Evolutionary conservation across 2,797 vertebrate genomes (phyloP), one percentile per base, ranked within the genome.

Genomic region (Characodon lateralis): DNA sequence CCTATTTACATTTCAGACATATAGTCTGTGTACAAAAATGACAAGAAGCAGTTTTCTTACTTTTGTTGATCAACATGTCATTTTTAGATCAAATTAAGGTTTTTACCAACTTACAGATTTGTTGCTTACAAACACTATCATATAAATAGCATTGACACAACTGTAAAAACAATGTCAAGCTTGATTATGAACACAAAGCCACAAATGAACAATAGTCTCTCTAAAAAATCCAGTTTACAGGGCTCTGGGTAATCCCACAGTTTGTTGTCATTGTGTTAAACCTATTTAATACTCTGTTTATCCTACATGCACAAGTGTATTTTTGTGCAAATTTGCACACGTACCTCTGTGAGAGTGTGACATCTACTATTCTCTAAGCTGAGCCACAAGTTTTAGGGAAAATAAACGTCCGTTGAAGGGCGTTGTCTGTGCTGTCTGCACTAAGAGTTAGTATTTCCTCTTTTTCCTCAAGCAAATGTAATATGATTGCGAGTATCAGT

Each of bases 331-430:
- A 48, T 65, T 68, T 43, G 22, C 1, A 1, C 35, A 50, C 3
- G 22, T 22, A 56, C 51, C 31, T 78, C 69, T 58, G 76, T 80
- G 87, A 76, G 80, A 86, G 85, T 72, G 79, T 88, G 71, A 90
- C 87, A 90, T 86, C 86, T 73, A 90, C 91, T 77, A 85, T 87
- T 90, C 85, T 86, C 87, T 83, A 81, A 90, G 85, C 89, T 85
- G 86, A 94, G 89, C 88, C 89, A 88, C 87, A 90, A 92, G 91
- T 93, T 93, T 93, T 91, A 89, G 89, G 91, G 90, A 93, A 95
- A 95, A 93, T 91, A 94, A 93, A 94, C 91, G 92, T 93, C 92
- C 94, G 91, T 93, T 90, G 91, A 91, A 93, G 93, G 94, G 94
- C 91, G 93, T 95, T 92, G 92, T 89, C 93, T 89, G 81, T 89